Percentiles rank a stretch among this genome's conserved stretches.
These are phyloP conservation scores for Drosophila watanabei DNA, from an alignment of 1,140 invertebrate species.

Conservation along the genomic window DNA sequence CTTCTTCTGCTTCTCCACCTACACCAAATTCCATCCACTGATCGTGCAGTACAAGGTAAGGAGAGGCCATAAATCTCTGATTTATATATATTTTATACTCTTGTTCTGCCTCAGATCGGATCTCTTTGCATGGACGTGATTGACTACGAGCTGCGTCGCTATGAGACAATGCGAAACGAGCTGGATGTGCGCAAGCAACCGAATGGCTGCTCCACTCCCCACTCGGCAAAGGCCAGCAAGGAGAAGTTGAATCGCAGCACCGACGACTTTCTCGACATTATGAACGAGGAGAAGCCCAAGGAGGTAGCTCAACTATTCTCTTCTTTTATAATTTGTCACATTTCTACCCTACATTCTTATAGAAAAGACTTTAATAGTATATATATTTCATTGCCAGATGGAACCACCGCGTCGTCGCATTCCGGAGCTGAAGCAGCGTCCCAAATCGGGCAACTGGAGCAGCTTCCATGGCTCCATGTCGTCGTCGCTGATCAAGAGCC, in stretches of 20 bases:
- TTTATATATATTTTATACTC: slow-evolving; percentile 53
- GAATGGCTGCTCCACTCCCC: slow-evolving; percentile 68
- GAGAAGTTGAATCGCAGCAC: slow-evolving; percentile 82
- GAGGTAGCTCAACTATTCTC: slow-evolving; percentile 47
- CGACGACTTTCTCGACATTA: slow-evolving; percentile 82
- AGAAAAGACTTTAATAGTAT: not conserved
- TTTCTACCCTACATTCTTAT: not conserved
- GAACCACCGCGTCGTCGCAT: slow-evolving; percentile 89
- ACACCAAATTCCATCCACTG: slow-evolving; percentile 97
- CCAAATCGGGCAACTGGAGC: slow-evolving; percentile 89
- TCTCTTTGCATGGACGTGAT: slow-evolving; percentile 98
- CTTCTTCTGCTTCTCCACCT: slow-evolving; percentile 99
- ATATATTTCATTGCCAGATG: slow-evolving; percentile 73
- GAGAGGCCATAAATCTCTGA: not conserved
- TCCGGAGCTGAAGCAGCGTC: slow-evolving; percentile 89
- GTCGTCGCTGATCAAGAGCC: slow-evolving; percentile 82
- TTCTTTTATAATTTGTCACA: not conserved
- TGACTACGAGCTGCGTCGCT: slow-evolving; percentile 96
- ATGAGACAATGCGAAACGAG: slow-evolving; percentile 97
- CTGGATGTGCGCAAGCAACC: slow-evolving; percentile 89
- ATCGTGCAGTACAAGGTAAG: slow-evolving; percentile 95
- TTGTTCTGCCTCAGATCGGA: slow-evolving; percentile 88
- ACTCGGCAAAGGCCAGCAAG: slow-evolving; percentile 77
- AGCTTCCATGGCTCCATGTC: slow-evolving; percentile 86
- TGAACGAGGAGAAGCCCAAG: slow-evolving; percentile 85